Percentiles rank a stretch among this genome's conserved stretches.
Conservation (phyloP, 2,888 invertebrate genomes). For the Emmelina monodactyla region DNA sequence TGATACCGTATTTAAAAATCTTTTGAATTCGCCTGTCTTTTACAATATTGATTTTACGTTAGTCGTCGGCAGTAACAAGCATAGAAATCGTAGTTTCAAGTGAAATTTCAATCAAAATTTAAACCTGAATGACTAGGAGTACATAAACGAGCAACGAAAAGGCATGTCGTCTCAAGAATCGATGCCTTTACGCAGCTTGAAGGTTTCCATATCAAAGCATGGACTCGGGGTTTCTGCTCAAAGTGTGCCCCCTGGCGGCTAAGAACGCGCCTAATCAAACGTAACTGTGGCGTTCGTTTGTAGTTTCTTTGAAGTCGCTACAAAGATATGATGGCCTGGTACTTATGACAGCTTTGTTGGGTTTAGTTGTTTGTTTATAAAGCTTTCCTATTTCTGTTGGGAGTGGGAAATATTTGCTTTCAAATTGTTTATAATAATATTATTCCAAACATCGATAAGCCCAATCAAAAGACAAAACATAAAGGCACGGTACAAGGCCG, state of each 20-base stretch:
- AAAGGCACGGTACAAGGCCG: conserved; percentile 35
- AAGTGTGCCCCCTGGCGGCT: conserved; percentile 47
- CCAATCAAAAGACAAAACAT: conserved; percentile 52
- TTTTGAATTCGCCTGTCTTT: too few relatives aligned
- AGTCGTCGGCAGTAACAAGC: too few relatives aligned
- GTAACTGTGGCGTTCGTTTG: conserved; percentile 52
- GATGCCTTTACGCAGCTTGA: neutral
- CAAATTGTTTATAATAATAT: too few relatives aligned
- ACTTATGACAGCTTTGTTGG: conserved; percentile 22
- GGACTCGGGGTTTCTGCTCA: conserved; percentile 29
- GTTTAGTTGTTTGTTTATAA: conserved; percentile 11
- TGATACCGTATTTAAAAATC: too few relatives aligned
- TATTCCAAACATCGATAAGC: conserved; percentile 32
- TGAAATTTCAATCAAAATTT: too few relatives aligned
- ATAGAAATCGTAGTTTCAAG: too few relatives aligned
- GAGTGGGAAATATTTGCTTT: too few relatives aligned
- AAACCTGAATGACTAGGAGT: too few relatives aligned
- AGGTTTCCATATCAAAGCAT: conserved; percentile 29
- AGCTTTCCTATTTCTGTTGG: too few relatives aligned
- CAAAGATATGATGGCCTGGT: conserved; percentile 45
- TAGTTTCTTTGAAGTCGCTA: conserved; percentile 53
- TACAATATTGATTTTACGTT: too few relatives aligned
- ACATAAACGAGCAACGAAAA: conserved; percentile 23
- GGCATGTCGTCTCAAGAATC: neutral
- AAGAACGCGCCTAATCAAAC: conserved; percentile 61